These are phyloP conservation scores for Pelagia noctiluca DNA, from an alignment of 30 jellyfish, hydroid and myxozoan species.

Conservation along the genomic window DNA sequence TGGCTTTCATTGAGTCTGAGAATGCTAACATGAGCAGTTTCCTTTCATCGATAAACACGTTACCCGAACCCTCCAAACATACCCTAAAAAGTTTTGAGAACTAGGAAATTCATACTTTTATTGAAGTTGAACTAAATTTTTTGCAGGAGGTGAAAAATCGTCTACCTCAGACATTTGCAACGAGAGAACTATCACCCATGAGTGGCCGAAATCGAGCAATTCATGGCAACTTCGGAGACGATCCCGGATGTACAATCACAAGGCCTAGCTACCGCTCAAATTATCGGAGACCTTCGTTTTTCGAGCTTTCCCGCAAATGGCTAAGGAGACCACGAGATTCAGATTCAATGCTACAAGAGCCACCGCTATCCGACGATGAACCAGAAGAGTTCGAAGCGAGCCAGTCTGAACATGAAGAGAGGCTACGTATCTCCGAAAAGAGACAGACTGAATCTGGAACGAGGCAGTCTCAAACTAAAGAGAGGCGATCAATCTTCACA, in stretches of 20 bases:
- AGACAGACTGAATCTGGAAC: too few relatives aligned
- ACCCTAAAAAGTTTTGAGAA: too few relatives aligned
- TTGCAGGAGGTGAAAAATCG: conserved; percentile 54
- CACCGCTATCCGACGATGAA: neutral
- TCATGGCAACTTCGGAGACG: conserved; percentile 60
- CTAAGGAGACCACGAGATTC: conserved; percentile 56
- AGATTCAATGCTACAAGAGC: conserved; percentile 2
- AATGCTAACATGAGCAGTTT: too few relatives aligned
- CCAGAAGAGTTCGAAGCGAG: too few relatives aligned
- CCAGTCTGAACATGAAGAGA: too few relatives aligned
- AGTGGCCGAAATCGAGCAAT: conserved; percentile 65
- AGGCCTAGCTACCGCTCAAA: conserved; percentile 47
- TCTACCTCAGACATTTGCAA: conserved; percentile 47
- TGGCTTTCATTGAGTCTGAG: too few relatives aligned
- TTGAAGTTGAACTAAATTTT: neutral
- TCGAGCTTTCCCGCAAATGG: conserved; percentile 65
- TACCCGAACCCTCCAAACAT: too few relatives aligned
- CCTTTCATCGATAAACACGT: too few relatives aligned
- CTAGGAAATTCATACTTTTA: too few relatives aligned
- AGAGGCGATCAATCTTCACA: too few relatives aligned
- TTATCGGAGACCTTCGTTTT: conserved; percentile 48
- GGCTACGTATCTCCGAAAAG: too few relatives aligned
- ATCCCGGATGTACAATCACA: conserved; percentile 65
- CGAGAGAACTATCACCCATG: conserved; percentile 71
- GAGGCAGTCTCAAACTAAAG: too few relatives aligned